Base-by-base conservation (phyloP, 2,113 vertebrate genomes). In the Aleadryas rufinucha region DNA sequence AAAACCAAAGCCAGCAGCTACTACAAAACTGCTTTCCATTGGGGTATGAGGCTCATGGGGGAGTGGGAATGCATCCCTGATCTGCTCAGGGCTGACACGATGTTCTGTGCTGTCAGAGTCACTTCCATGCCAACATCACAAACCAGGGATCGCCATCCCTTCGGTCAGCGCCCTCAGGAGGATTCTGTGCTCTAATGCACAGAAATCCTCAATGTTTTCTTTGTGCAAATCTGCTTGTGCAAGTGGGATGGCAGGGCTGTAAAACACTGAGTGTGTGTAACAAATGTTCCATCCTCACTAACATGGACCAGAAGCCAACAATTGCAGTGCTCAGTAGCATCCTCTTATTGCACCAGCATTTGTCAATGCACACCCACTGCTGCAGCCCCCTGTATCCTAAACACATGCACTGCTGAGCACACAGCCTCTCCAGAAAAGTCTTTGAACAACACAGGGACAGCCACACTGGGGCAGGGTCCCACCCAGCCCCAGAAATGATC, bases 111-210 rank as follows among this genome's bases (percentile, higher is more conserved):
- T 44, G 56, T 28, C 1, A 0, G 10, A 69, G 5, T 20, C 47
- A 24, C 42, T 75, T 56, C 64, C n/a, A 26, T 1, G 68, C 50
- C 82, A 88, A 20, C 21, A 60, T 44, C 52, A 70, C 7, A 60
- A 54, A 47, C 13, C 3, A 3, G 54, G 11, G 19, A 59, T 31
- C 0, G 0, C 59, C 39, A 37, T 49, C 63, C 63, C 49, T 57
- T 27, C 30, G 70, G 30, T 35, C 30, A 66, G 15, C 24, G 3
- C 45, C 31, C 33, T 76, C 52, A 41, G 39, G 50, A 49, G 59
- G n/a, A 35, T 84, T 80, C 74, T 74, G 35, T 78, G 37, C n/a
- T 76, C 53, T 45, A 7, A 68, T 2, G 4, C 5, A 39, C 56
- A 50, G 52, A 90, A 84, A 52, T 47, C 33, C 42, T 47, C 12